Percentiles rank a stretch among this genome's conserved stretches.
Conservation (phyloP, 2,797 vertebrate genomes). For the Cephalopachus bancanus region DNA sequence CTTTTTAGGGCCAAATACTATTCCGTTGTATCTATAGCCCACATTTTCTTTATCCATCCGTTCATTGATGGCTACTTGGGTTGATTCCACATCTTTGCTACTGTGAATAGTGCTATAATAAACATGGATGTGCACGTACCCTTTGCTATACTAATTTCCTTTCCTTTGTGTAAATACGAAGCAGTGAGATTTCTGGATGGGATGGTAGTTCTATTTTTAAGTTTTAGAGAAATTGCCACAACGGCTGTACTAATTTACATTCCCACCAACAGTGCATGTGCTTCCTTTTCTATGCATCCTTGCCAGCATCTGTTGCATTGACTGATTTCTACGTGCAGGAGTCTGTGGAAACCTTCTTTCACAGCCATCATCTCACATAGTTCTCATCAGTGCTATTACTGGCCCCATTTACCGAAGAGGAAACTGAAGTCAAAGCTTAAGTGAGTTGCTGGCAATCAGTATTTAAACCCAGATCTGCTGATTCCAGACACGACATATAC, state of each 20-base stretch:
- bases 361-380: rapidly evolving
- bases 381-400: neutral
- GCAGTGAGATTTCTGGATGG: neutral
- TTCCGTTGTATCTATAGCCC: neutral
- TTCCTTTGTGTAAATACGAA: neutral
- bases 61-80: neutral
- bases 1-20: neutral
- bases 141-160: neutral
- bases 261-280: neutral
- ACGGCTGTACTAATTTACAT: neutral
- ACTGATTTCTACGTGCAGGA: neutral
- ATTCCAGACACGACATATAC: neutral
- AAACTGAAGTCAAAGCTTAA: neutral
- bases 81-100: neutral
- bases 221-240: neutral
- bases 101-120: neutral
- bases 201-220: neutral
- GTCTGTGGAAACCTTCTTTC: neutral
- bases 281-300: neutral
- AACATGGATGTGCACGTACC: neutral
- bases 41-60: neutral
- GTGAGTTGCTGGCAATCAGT: neutral
- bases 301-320: neutral
- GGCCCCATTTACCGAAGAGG: neutral
- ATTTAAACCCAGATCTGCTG: neutral